Percentiles rank a stretch among this genome's conserved stretches.
Conservation (phyloP, 1,140 invertebrate genomes). For the Ectropis grisescens region DNA sequence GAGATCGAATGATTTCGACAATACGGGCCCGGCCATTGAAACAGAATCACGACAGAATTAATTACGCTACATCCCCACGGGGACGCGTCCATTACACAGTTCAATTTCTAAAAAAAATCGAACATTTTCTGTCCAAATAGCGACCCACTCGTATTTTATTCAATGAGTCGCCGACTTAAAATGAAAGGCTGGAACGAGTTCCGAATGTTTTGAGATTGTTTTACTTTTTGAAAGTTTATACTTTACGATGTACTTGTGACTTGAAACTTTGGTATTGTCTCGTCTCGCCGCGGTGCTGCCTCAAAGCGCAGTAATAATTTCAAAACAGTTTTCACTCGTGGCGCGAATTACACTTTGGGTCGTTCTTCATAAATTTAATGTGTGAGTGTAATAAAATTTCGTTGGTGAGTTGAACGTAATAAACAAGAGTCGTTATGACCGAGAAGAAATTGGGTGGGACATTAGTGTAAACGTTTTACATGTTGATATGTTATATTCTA, state of each 20-base stretch:
- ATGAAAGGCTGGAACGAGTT: slow-evolving; percentile 23
- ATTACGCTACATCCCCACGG: slow-evolving; percentile 17
- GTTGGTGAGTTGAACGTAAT: not conserved
- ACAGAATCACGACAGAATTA: slow-evolving; percentile 13
- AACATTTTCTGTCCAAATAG: slow-evolving; percentile 34
- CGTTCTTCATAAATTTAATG: slow-evolving; percentile 18
- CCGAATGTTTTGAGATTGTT: slow-evolving; percentile 38
- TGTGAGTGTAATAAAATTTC: slow-evolving; percentile 5
- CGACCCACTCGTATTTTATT: slow-evolving; percentile 45
- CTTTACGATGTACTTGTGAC: no score
- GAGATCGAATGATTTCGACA: slow-evolving; percentile 7
- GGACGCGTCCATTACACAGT: slow-evolving; percentile 15
- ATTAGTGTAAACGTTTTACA: no score
- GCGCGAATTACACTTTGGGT: slow-evolving; percentile 7
- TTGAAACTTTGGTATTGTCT: no score
- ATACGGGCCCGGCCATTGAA: slow-evolving; percentile 3
- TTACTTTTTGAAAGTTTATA: slow-evolving; percentile 33
- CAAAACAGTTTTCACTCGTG: slow-evolving; percentile 22
- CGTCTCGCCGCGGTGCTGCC: no score
- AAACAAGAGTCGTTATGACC: no score
- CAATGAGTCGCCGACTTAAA: slow-evolving; percentile 33
- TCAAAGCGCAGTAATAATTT: slow-evolving; percentile 21
- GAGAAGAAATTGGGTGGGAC: no score
- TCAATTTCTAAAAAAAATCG: slow-evolving; percentile 14
- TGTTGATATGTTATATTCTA: no score